These are phyloP conservation scores for Menidia beryllina DNA, from an alignment of 2,113 vertebrate species.

Conservation along the genomic window DNA sequence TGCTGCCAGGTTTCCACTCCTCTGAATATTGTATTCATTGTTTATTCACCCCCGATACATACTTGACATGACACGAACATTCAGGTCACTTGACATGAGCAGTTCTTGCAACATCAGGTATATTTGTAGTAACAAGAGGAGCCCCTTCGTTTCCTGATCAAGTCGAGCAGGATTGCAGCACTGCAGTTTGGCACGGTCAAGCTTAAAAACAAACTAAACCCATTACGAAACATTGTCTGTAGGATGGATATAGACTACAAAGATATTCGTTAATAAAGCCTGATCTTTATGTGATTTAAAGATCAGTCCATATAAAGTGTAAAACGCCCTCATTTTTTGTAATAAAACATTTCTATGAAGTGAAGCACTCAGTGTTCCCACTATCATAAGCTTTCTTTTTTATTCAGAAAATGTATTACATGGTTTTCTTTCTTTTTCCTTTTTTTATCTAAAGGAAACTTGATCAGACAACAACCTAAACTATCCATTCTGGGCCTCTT, in stretches of 20 bases:
- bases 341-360: not conserved
- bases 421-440: not conserved
- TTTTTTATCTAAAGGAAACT: not conserved
- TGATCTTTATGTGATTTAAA: constrained; percentile 1
- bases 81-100: constrained; percentile 67
- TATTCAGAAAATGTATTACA: too few species aligned
- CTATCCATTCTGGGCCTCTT: not conserved
- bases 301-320: not conserved
- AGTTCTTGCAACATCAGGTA: constrained; percentile 74
- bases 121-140: constrained; percentile 69
- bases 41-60: constrained; percentile 66
- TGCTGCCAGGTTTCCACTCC: constrained; percentile 1
- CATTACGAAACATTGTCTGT: constrained; percentile 7
- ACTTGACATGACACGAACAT: constrained; percentile 65
- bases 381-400: too few species aligned
- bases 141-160: constrained; percentile 55
- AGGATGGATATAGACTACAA: constrained; percentile 2
- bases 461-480: not conserved
- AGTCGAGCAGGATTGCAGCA: constrained; percentile 51
- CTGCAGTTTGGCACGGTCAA: constrained; percentile 19
- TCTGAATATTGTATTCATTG: constrained; percentile 60
- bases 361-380: too few species aligned
- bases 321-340: not conserved
- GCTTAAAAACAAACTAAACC: constrained; percentile 48
- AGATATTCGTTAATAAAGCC: too few species aligned